Evolutionary conservation across 2,113 vertebrate species (phyloP), one percentile per base, ranked within the genome.

Genomic region (Heptranchias perlo): DNA sequence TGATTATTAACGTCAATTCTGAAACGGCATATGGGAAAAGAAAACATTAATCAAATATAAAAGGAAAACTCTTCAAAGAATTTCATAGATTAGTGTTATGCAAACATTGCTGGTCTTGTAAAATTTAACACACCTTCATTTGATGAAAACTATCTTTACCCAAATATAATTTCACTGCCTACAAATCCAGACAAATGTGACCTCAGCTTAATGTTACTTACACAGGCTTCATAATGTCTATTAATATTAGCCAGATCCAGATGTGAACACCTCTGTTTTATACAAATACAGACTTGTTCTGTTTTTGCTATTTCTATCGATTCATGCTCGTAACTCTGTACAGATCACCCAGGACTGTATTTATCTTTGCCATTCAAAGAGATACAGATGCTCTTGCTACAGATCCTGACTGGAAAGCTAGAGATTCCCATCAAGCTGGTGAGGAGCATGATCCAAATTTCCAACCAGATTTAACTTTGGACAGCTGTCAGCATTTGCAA

Each of bases 21-120:
- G 96, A 93, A 96, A 96, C 96, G 18, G 89, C 35, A 62, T 97
- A 97, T 96, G 96, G 96, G 96, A 78, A 96, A 97, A 97, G 96
- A 69, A 96, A 96, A 95, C 96, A 96, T 65, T 64, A 96, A 76
- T 23, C 95, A 65, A 96, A 69, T 97, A 89, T 96, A 69, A 39
- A 58, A 47, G n/a, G 76, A 39, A 31, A 31, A 62, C 7, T 64
- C 95, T 67, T 91, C 96, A 96, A 96, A 73, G 4, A 92, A 65
- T 1, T 4, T 14, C 31, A 61, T 95, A n/a, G 31, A 18, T 92
- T 92, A n/a, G 16, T 92, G 49, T 52, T 21, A 16, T 21, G 35
- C 25, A 65, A 61, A 35, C 87, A 91, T 16, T 91, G 52, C 21
- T 61, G 54, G 14, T 62, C 35, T 39, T 92, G 31, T n/a, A 62